Percentiles rank a stretch among this genome's conserved stretches.
Evolutionary conservation across 2,113 vertebrate genomes (phyloP).

Genomic region (Hemichromis elongatus): DNA sequence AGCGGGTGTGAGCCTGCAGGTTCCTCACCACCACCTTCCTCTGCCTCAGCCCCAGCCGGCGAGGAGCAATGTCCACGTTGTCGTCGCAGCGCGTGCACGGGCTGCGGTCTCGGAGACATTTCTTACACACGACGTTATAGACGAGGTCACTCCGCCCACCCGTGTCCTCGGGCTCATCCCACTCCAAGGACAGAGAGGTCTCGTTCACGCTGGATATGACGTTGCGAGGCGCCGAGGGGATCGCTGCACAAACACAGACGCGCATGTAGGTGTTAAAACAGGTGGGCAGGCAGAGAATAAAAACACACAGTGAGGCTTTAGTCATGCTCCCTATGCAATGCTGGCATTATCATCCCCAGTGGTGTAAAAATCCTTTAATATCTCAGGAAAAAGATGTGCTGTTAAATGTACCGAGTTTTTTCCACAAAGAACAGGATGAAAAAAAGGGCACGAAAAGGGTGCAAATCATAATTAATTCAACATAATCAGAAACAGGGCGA

Average conservation of each 20-base stretch:
- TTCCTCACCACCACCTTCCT: conserved; percentile 89
- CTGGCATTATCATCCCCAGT: not conserved
- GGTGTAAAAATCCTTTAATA: not conserved
- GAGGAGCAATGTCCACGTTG: conserved; percentile 94
- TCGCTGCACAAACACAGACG: conserved; percentile 67
- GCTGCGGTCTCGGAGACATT: conserved; percentile 81
- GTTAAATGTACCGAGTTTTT: not conserved
- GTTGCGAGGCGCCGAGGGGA: conserved; percentile 85
- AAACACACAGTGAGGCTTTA: conserved; percentile 33
- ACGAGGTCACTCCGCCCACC: conserved; percentile 89
- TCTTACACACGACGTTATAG: conserved; percentile 97
- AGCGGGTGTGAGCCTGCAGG: conserved; percentile 95
- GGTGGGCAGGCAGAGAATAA: conserved; percentile 4
- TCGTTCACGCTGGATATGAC: conserved; percentile 98
- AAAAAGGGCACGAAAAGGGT: not conserved
- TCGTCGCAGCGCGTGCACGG: conserved; percentile 91
- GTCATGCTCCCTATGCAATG: conserved; percentile 11
- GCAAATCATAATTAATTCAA: not conserved
- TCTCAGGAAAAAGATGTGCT: not conserved
- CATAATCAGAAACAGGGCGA: not conserved
- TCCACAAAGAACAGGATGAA: not conserved
- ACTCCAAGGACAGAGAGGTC: conserved; percentile 92
- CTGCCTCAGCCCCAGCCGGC: conserved; percentile 87
- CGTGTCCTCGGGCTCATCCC: conserved; percentile 87
- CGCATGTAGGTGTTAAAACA: not conserved